These are phyloP conservation scores for Cydia fagiglandana DNA, from an alignment of 1,140 invertebrate genomes.

Conservation along the genomic window DNA sequence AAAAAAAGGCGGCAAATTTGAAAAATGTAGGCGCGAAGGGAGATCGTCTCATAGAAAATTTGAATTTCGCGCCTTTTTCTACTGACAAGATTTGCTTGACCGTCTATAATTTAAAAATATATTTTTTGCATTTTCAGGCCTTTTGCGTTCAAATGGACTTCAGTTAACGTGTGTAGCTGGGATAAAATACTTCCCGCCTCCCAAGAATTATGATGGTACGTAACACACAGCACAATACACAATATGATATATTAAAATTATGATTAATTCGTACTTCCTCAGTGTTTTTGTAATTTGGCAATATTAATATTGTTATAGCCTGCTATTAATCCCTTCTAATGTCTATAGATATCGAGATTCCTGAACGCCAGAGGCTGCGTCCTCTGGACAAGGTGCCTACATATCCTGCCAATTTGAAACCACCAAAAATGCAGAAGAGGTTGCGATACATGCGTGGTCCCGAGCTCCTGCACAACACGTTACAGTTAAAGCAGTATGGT, in stretches of 20 bases:
- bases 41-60: too few relatives aligned
- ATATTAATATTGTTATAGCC: slow-evolving; percentile 24
- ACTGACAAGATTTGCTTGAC: too few relatives aligned
- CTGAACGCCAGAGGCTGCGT: slow-evolving; percentile 84
- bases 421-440: slow-evolving; percentile 91
- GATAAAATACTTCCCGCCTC: slow-evolving; percentile 82
- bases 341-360: slow-evolving; percentile 84
- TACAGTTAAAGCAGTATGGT: slow-evolving; percentile 94
- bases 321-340: slow-evolving; percentile 28
- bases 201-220: slow-evolving; percentile 82
- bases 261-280: not conserved
- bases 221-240: slow-evolving; percentile 29
- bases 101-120: too few relatives aligned
- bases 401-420: slow-evolving; percentile 82
- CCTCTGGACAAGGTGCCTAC: slow-evolving; percentile 86
- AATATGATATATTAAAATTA: too few relatives aligned
- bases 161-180: slow-evolving; percentile 70
- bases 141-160: slow-evolving; percentile 55
- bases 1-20: too few relatives aligned
- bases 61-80: too few relatives aligned
- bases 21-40: too few relatives aligned
- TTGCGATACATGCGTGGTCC: slow-evolving; percentile 93
- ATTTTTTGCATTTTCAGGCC: slow-evolving; percentile 47
- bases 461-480: slow-evolving; percentile 89
- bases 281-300: not conserved